These are phyloP conservation scores for Galagoides demidoff DNA, from an alignment of 2,797 vertebrate genomes.

Conservation along the genomic window DNA sequence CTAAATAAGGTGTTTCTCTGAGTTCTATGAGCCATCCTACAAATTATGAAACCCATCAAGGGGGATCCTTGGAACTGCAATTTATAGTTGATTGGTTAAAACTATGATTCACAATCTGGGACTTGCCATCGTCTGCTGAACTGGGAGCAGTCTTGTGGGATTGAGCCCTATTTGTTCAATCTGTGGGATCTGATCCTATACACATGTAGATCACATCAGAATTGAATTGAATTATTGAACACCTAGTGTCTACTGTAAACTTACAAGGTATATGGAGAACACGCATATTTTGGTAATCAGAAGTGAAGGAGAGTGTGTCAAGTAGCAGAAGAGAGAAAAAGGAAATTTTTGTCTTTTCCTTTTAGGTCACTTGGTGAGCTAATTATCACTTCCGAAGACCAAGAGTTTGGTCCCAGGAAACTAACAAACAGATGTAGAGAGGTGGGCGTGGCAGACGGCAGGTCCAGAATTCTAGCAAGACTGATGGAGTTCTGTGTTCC, in stretches of 20 bases:
- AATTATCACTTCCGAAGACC: background rate
- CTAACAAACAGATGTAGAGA: background rate
- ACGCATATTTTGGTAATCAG: background rate
- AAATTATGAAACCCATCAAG: background rate
- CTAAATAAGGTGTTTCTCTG: background rate
- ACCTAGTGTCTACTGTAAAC: background rate
- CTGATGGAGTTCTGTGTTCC: background rate
- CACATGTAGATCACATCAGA: background rate
- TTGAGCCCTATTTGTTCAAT: too few relatives aligned
- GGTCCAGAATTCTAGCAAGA: background rate
- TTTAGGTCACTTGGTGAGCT: background rate
- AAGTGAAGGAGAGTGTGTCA: background rate
- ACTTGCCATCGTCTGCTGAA: background rate
- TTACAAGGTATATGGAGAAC: background rate
- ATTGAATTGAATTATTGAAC: background rate
- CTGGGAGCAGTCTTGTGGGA: too few relatives aligned
- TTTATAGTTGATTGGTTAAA: background rate
- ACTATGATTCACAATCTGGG: background rate
- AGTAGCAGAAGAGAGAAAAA: background rate
- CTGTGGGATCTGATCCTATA: background rate
- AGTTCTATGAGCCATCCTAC: background rate
- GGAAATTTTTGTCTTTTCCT: background rate
- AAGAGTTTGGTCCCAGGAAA: background rate
- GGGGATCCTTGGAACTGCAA: background rate
- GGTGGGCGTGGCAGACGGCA: background rate